phyloP scores from a whole-genome alignment of 2,797 vertebrate genomes.

The Apogon talboti region DNA sequence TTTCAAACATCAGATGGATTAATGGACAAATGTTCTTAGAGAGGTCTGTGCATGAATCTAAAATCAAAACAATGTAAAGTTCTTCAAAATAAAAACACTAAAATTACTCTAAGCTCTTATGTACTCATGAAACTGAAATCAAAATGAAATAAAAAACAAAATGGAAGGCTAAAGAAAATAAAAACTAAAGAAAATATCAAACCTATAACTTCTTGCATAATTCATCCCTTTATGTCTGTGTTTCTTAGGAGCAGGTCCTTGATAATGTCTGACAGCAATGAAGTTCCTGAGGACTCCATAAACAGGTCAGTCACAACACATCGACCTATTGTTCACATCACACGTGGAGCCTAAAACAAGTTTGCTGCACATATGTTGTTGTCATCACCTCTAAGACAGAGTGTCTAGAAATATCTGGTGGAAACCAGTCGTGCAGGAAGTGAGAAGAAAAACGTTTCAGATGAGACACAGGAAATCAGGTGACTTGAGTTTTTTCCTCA shows the following conservation, averaged over 20 bases:
- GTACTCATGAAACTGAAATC: no score
- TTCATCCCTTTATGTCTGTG: slow-evolving; percentile 6
- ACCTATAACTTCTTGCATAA: slow-evolving; percentile 29
- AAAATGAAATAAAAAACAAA: no score
- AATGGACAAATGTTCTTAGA: no score
- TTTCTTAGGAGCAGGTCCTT: slow-evolving; percentile 20
- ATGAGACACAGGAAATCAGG: slow-evolving; percentile 73
- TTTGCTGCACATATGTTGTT: slow-evolving; percentile 70
- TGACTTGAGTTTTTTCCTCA: slow-evolving; percentile 44
- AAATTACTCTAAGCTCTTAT: no score
- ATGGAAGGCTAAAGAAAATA: no score
- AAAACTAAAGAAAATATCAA: no score
- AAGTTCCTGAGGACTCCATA: slow-evolving; percentile 41
- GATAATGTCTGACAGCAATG: slow-evolving; percentile 59
- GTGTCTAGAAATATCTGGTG: slow-evolving; percentile 59
- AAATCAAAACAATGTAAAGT: no score
- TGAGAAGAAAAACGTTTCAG: slow-evolving; percentile 44
- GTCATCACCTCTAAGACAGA: slow-evolving; percentile 61
- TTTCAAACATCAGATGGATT: no score
- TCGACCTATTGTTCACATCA: slow-evolving; percentile 60
- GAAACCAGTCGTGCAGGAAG: slow-evolving; percentile 68
- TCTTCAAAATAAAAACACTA: no score
- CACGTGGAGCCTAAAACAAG: slow-evolving; percentile 29
- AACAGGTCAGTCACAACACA: slow-evolving; percentile 56
- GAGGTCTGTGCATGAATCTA: no score